Conservation (phyloP, 2,888 invertebrate species). For the Chrysolina americana region DNA sequence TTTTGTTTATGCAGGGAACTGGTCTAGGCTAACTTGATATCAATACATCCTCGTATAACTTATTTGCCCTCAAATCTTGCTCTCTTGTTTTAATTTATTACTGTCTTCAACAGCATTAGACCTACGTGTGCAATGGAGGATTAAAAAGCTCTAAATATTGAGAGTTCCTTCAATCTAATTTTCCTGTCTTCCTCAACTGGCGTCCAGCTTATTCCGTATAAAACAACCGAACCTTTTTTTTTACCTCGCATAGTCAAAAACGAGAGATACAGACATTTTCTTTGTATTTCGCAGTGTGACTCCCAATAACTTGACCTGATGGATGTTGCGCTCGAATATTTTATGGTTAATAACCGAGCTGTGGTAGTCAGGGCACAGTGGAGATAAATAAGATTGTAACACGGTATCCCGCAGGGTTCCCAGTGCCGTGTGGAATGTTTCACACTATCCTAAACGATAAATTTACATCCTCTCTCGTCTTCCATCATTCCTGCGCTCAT, state of each 20-base stretch:
- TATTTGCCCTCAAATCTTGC: too few species aligned
- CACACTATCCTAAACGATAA: constrained; percentile 67
- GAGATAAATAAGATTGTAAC: constrained; percentile 68
- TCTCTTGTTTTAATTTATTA: too few species aligned
- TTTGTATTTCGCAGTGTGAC: constrained; percentile 57
- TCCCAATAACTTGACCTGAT: constrained; percentile 57
- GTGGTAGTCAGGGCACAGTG: constrained; percentile 62
- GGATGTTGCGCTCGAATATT: constrained; percentile 61
- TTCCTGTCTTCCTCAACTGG: neutral
- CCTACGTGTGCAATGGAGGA: too few species aligned
- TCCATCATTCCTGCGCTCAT: constrained; percentile 54
- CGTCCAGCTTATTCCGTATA: constrained; percentile 14
- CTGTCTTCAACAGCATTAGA: too few species aligned
- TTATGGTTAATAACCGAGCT: constrained; percentile 64
- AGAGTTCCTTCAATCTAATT: neutral
- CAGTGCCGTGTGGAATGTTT: constrained; percentile 66
- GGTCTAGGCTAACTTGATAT: too few species aligned
- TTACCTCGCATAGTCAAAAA: constrained; percentile 44
- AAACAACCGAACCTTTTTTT: constrained; percentile 48
- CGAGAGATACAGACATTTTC: constrained; percentile 50
- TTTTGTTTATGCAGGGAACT: too few species aligned
- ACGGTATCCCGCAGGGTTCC: constrained; percentile 65
- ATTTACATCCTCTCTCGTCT: constrained; percentile 57
- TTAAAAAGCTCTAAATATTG: too few species aligned
- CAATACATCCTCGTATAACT: too few species aligned